Base-by-base conservation (phyloP, 2,797 vertebrate species). In the Tapera naevia region DNA sequence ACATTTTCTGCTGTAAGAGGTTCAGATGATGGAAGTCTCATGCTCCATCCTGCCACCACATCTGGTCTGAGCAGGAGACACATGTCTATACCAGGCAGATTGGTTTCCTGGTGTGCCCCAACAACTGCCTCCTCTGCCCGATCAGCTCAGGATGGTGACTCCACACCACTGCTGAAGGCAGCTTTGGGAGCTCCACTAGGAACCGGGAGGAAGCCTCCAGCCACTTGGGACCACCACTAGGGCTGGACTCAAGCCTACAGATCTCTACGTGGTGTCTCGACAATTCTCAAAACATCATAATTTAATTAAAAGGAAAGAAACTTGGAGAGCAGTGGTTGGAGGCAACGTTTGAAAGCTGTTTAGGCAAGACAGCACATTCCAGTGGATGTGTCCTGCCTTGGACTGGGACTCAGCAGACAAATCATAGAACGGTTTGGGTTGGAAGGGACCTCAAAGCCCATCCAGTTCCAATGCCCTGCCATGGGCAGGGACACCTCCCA, bases 21-120 rank as follows among this genome's bases (percentile, higher is more conserved):
- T 66, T 70, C 60, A 24, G 46, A 10, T 37, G 43, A 19, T 53
- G 35, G 41, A 76, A 76, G 19, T 32, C 61, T 61, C 58, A 64
- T 0, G 0, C 51, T 33, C 33, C 39, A 72, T 48, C 35, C 54
- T 88, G 27, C n/a, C n/a, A n/a, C n/a, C n/a, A n/a, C n/a, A n/a
- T n/a, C n/a, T n/a, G n/a, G n/a, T n/a, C n/a, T n/a, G n/a, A n/a
- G n/a, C n/a, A n/a, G n/a, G n/a, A n/a, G n/a, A n/a, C n/a, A n/a
- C n/a, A n/a, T n/a, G n/a, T n/a, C n/a, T n/a, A n/a, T n/a, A n/a
- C n/a, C n/a, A n/a, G n/a, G n/a, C n/a, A n/a, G n/a, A n/a, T n/a
- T n/a, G n/a, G n/a, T n/a, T n/a, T n/a, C n/a, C n/a, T n/a, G n/a
- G n/a, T n/a, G n/a, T n/a, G n/a, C n/a, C n/a, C n/a, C n/a, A n/a